Conservation (phyloP, 1,140 invertebrate genomes). For the Antheraea mylitta region DNA sequence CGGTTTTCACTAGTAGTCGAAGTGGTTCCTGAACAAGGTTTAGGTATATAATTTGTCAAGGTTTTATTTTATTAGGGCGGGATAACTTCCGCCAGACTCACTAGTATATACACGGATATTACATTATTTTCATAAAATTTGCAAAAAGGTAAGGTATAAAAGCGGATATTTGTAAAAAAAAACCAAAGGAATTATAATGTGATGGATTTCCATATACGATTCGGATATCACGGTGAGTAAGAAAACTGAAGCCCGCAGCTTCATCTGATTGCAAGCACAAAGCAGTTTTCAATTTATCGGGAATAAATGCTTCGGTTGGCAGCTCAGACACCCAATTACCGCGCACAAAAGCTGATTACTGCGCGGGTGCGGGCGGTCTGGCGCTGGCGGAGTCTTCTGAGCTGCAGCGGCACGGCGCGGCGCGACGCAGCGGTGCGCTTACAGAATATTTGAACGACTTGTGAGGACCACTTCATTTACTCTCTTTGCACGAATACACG, state of each 20-base stretch:
- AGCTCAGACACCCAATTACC: slow-evolving; percentile 77
- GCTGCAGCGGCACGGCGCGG: slow-evolving; percentile 24
- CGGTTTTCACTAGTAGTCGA: too few relatives aligned
- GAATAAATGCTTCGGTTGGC: slow-evolving; percentile 76
- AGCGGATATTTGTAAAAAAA: background rate
- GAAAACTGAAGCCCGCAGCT: slow-evolving; percentile 50
- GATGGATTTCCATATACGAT: background rate
- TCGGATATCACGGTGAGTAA: slow-evolving; percentile 15
- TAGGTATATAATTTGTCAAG: too few relatives aligned
- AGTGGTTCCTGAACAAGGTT: too few relatives aligned
- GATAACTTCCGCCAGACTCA: too few relatives aligned
- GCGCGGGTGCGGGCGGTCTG: slow-evolving; percentile 55
- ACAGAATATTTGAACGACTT: slow-evolving; percentile 61
- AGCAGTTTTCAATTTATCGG: slow-evolving; percentile 75
- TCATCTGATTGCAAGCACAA: slow-evolving; percentile 66
- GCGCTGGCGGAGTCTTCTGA: slow-evolving; percentile 25
- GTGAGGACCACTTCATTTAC: slow-evolving; percentile 62
- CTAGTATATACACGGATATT: too few relatives aligned
- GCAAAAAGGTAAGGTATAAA: background rate
- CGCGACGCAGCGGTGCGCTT: slow-evolving; percentile 28
- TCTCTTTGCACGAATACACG: slow-evolving; percentile 44
- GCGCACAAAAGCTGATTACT: slow-evolving; percentile 76
- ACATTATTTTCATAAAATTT: background rate
- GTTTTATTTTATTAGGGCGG: too few relatives aligned
- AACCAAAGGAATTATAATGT: background rate